Conservation (phyloP, 2,113 vertebrate genomes). For the Neopipo cinnamomea region DNA sequence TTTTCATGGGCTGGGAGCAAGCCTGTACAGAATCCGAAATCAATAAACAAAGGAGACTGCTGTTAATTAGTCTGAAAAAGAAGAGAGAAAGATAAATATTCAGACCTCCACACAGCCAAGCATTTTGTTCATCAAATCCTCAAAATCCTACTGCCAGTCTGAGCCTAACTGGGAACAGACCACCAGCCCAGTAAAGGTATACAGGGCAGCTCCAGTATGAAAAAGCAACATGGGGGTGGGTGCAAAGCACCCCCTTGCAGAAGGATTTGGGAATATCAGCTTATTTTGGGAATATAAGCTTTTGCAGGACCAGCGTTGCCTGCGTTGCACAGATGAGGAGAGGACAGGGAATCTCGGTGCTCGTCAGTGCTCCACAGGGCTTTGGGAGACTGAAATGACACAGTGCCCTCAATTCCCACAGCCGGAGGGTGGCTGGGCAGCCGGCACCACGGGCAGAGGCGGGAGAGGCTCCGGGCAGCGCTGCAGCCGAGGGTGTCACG, state of each 20-base stretch:
- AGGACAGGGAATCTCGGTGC: neutral
- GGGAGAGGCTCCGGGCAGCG: neutral
- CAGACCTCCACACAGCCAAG: neutral
- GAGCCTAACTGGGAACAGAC: neutral
- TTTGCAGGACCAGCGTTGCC: fast-evolving
- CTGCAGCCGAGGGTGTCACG: fast-evolving
- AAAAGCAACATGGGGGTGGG: neutral
- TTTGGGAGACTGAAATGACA: neutral
- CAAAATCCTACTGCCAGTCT: neutral
- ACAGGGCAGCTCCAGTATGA: neutral
- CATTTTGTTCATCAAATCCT: neutral
- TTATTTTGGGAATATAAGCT: too few relatives aligned
- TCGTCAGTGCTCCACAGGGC: neutral
- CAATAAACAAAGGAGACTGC: neutral
- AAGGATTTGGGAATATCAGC: neutral
- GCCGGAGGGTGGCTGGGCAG: neutral
- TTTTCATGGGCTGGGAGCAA: neutral
- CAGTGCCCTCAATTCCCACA: neutral
- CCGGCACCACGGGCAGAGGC: neutral
- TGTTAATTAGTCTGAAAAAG: neutral
- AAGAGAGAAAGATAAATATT: neutral
- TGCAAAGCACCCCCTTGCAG: neutral
- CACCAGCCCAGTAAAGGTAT: neutral
- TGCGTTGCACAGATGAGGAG: neutral
- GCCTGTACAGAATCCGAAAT: constrained; percentile 1